Conservation (phyloP, 2,888 invertebrate species). For the Asteroscopus sphinx region DNA sequence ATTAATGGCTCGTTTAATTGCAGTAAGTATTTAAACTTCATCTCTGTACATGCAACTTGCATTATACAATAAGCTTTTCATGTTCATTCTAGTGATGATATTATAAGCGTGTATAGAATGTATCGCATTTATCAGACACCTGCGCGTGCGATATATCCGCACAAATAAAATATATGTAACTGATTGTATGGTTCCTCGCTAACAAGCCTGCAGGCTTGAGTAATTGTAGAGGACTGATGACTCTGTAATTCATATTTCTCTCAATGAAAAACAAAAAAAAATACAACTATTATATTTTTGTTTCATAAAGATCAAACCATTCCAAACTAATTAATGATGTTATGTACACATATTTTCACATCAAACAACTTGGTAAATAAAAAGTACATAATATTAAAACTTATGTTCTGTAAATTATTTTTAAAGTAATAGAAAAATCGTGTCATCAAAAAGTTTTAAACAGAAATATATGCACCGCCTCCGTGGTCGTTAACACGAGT, state of each 20-base stretch:
- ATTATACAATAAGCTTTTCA: slow-evolving; percentile 38
- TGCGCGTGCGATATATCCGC: slow-evolving; percentile 35
- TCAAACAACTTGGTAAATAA: slow-evolving; percentile 55
- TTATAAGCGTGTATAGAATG: slow-evolving; percentile 17
- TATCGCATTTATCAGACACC: slow-evolving; percentile 41
- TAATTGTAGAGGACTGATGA: slow-evolving; percentile 43
- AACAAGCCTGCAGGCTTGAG: slow-evolving; percentile 39
- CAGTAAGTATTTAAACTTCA: slow-evolving; percentile 38
- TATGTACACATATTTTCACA: slow-evolving; percentile 51
- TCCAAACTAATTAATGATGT: slow-evolving; percentile 53
- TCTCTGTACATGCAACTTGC: slow-evolving; percentile 25
- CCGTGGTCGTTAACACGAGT: slow-evolving; percentile 61
- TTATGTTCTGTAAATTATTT: slow-evolving; percentile 50
- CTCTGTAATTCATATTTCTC: slow-evolving; percentile 38
- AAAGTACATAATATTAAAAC: slow-evolving; percentile 49
- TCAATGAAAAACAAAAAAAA: slow-evolving; percentile 42
- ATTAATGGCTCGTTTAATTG: slow-evolving; percentile 27
- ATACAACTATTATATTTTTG: slow-evolving; percentile 25
- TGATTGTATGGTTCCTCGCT: slow-evolving; percentile 41
- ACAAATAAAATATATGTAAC: slow-evolving; percentile 31
- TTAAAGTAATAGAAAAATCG: slow-evolving; percentile 57
- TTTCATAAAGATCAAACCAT: slow-evolving; percentile 46
- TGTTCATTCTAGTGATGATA: slow-evolving; percentile 35
- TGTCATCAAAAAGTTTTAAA: slow-evolving; percentile 61
- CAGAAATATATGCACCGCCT: slow-evolving; percentile 63